A percentile compares a stretch with the other conserved stretches of the same genome.
These are phyloP conservation scores for Pseudomyrmex concolor DNA, from an alignment of 1,140 invertebrate genomes.

Conservation along the genomic window DNA sequence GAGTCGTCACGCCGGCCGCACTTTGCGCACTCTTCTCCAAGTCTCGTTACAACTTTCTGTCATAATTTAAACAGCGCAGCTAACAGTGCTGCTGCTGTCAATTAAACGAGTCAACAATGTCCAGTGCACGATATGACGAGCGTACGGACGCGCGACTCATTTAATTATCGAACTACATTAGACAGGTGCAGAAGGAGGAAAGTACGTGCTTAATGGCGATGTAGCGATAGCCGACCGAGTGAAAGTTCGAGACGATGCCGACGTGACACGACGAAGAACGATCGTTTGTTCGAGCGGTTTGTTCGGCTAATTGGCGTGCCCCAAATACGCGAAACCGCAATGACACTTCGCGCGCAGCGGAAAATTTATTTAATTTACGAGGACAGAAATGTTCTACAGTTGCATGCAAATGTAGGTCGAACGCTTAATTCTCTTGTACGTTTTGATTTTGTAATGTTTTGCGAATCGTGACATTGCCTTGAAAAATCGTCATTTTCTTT, in stretches of 20 bases:
- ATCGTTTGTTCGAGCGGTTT: slow-evolving; percentile 60
- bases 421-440: background rate
- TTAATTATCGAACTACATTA: slow-evolving; percentile 51
- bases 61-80: slow-evolving; percentile 16
- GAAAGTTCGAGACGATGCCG: slow-evolving; percentile 50
- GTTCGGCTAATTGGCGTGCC: slow-evolving; percentile 51
- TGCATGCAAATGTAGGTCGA: background rate
- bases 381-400: background rate
- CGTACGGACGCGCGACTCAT: background rate
- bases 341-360: background rate
- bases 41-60: slow-evolving; percentile 13
- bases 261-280: slow-evolving; percentile 39
- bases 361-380: slow-evolving; percentile 23
- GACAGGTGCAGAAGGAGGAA: slow-evolving; percentile 66
- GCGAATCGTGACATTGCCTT: background rate
- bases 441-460: slow-evolving; percentile 7
- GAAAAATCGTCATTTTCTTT: background rate
- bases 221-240: slow-evolving; percentile 42
- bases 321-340: slow-evolving; percentile 21
- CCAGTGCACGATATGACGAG: slow-evolving; percentile 14
- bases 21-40: slow-evolving; percentile 11
- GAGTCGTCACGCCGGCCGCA: background rate
- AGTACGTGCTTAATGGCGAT: slow-evolving; percentile 41
- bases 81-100: slow-evolving; percentile 28
- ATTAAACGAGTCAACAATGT: slow-evolving; percentile 59